Base-by-base conservation (phyloP, 1,140 invertebrate species). In the Batillaria attramentaria region DNA sequence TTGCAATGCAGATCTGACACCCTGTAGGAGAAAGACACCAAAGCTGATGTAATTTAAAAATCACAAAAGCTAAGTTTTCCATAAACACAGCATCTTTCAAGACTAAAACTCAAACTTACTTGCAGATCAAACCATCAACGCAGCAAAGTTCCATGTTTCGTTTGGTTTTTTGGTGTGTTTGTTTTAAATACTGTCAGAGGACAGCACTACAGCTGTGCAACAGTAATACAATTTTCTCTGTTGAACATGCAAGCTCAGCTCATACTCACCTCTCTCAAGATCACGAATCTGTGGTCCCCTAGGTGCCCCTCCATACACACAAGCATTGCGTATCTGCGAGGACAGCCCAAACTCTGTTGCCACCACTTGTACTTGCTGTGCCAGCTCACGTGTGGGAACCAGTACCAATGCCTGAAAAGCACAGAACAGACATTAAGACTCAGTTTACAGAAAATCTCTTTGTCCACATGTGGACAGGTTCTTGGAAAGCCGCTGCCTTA, bases 341-440 rank as follows among this genome's bases (percentile, higher is more conserved):
- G 94, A 92, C 57, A 94, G 93, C 33, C 97, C 96, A 93, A 98
- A 99, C 79, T 98, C 96, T 68, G 92, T 93, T 8, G 97, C 96
- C 46, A 99, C 97, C 91, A 96, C 95, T 91, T 98, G 95, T 81
- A 99, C 98, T 91, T 99, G 98, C 88, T 98, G 97, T 2, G 98
- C 98, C 73, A 99, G 91, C 91, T 99, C 98, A 87, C 98, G 92
- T 1, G 98, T 99, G 1, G 98, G 98, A 42, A 97, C 97, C 60
- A 99, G 91, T 33, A 99, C 95, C 5, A 99, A 91, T 35, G 89
- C 90, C 86, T 91, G 54, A 10, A 60, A n/a, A n/a, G 8, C 24
- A 60, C 24, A n/a, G 37, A 65, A 65, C 62, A 65, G 28, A 65
- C 28, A 33, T 4, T 2, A 33, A n/a, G n/a, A n/a, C n/a, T n/a